phyloP scores from a whole-genome alignment of 2,113 vertebrate species.

The Sinocyclocheilus rhinocerous region DNA sequence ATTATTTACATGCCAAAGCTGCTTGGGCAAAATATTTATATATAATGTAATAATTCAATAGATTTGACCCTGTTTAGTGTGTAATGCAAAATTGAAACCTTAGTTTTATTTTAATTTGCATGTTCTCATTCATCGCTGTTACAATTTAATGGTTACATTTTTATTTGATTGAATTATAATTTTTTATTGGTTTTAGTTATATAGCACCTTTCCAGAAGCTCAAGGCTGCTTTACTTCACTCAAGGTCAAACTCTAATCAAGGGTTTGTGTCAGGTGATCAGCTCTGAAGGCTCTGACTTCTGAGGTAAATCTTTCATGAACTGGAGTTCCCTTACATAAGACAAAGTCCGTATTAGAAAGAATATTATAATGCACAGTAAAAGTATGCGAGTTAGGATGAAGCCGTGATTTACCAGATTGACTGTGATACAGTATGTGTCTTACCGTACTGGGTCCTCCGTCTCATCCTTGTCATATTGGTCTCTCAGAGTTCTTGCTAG shows the following conservation, averaged over 20 bases:
- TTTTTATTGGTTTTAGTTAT: background rate
- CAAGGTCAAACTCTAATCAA: background rate
- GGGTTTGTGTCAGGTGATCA: background rate
- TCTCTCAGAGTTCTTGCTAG: slow-evolving; percentile 81
- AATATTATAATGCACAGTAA: background rate
- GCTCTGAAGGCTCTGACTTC: background rate
- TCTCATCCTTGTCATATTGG: slow-evolving; percentile 80
- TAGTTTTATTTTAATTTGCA: background rate
- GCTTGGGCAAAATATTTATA: background rate
- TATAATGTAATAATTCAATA: background rate
- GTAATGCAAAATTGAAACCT: background rate
- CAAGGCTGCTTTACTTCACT: background rate
- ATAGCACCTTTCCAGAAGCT: background rate
- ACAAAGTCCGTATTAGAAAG: background rate
- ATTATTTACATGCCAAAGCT: background rate
- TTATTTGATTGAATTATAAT: background rate
- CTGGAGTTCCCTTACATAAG: background rate
- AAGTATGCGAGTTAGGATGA: background rate
- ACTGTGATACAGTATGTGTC: background rate
- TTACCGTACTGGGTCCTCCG: slow-evolving; percentile 81
- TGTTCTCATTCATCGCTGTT: background rate
- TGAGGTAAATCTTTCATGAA: too few species aligned
- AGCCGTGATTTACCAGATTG: background rate
- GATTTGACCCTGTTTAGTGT: background rate
- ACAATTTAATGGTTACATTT: background rate